Evolutionary conservation across 2,113 vertebrate species (phyloP).

Genomic region (Oxyruncus cristatus): DNA sequence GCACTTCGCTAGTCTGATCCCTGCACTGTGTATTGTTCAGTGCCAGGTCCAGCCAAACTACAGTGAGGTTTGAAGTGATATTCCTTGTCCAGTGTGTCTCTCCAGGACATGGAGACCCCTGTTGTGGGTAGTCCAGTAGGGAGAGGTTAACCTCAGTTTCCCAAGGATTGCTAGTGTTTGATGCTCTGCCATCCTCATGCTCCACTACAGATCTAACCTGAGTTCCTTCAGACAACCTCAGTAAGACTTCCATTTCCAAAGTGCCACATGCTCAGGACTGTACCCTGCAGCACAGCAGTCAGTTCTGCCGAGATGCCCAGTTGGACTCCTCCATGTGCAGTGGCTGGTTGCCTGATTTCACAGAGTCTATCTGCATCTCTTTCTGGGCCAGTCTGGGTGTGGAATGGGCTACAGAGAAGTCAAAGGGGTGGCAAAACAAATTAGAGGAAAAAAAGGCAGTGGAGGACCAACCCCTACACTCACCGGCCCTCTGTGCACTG

Average conservation of each 20-base stretch:
- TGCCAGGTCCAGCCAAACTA: background rate
- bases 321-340: background rate
- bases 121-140: background rate
- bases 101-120: rapidly evolving
- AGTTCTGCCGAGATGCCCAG: background rate
- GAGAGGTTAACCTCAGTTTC: background rate
- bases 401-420: background rate
- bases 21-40: background rate
- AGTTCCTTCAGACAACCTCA: background rate
- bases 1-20: background rate
- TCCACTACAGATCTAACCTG: rapidly evolving
- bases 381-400: background rate
- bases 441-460: background rate
- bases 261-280: background rate
- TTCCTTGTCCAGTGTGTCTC: background rate
- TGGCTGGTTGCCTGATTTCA: background rate
- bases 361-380: background rate
- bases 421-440: background rate
- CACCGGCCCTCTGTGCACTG: background rate
- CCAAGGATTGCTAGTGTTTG: rapidly evolving
- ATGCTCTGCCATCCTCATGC: background rate
- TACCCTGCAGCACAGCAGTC: background rate
- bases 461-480: background rate
- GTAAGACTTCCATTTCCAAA: background rate
- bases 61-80: background rate